Evolutionary conservation across 2,797 vertebrate species (phyloP), one percentile per base, ranked within the genome.

Genomic region (Pitangus sulphuratus): DNA sequence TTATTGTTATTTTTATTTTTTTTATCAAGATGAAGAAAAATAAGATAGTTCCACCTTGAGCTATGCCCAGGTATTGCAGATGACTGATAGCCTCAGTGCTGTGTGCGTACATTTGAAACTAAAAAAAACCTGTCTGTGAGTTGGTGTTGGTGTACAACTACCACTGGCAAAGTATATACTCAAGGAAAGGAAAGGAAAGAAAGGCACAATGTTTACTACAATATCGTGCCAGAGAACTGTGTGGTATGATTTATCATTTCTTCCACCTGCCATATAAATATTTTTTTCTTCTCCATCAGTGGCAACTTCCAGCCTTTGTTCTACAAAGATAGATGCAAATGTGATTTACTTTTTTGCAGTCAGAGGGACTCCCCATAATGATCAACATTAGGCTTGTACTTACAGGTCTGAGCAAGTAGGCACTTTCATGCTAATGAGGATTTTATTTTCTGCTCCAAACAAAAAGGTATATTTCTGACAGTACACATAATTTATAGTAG

Each of bases 11-110:
- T 76, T 71, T 69, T 35, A 64, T n/a, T 44, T 37, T 82, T 62
- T 68, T 66, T 11, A 8, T 24, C 40, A 75, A 62, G 26, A 57
- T 45, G 66, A 89, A 81, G 25, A 58, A 84, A 93, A 91, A 92
- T 48, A 90, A 93, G 58, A 75, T 51, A 68, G 81, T 95, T 95
- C 84, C 91, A 87, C 62, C 86, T 95, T 83, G 78, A 91, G 84
- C 57, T 92, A 13, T 85, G 61, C 28, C 31, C 51, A 89, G 64
- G 71, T 77, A 90, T 61, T 95, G 71, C 94, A 94, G 57, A 48
- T 69, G 81, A 75, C 47, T 58, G 45, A 61, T 22, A 77, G 16
- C 15, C 31, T 77, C 76, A 68, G 62, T 35, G 39, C 24, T 54
- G 12, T 45, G 21, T 65, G n/a, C 77, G 26, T 30, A 66, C 19